Percentiles rank a stretch among this genome's conserved stretches.
Evolutionary conservation across 2,888 invertebrate species (phyloP).

Genomic region (Nomada lathburiana): DNA sequence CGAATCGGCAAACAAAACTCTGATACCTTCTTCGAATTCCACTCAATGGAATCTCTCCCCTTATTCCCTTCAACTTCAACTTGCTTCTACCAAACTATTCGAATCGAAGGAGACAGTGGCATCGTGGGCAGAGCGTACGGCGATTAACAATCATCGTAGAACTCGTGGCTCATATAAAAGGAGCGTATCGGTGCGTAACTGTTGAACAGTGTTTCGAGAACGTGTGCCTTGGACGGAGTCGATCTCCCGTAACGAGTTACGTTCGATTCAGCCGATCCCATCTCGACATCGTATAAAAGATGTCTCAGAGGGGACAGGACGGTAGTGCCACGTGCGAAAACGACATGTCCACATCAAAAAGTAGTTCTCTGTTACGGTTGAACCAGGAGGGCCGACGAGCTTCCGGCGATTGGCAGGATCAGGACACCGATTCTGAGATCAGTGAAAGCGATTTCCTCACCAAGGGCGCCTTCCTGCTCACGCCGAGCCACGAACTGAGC

Average conservation of each 20-base stretch:
- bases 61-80: no score
- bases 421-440: slow-evolving; percentile 92
- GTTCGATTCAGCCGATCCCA: slow-evolving; percentile 60
- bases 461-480: slow-evolving; percentile 92
- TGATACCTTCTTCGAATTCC: no score
- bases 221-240: slow-evolving; percentile 56
- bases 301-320: slow-evolving; percentile 77
- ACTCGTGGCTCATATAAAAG: slow-evolving; percentile 55
- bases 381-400: slow-evolving; percentile 84
- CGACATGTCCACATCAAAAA: slow-evolving; percentile 82
- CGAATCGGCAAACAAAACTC: no score
- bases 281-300: slow-evolving; percentile 75
- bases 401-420: slow-evolving; percentile 84
- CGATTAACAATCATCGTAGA: slow-evolving; percentile 12
- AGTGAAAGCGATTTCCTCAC: slow-evolving; percentile 92
- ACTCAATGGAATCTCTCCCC: no score
- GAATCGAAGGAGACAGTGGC: not conserved
- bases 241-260: slow-evolving; percentile 67
- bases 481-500: slow-evolving; percentile 93
- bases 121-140: slow-evolving; percentile 38
- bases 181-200: slow-evolving; percentile 58
- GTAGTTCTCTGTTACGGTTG: slow-evolving; percentile 77
- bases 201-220: slow-evolving; percentile 53
- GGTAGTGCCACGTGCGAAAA: slow-evolving; percentile 79
- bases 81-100: not conserved